Evolutionary conservation across 2,113 vertebrate genomes (phyloP).

Genomic region (Helogale parvula): DNA sequence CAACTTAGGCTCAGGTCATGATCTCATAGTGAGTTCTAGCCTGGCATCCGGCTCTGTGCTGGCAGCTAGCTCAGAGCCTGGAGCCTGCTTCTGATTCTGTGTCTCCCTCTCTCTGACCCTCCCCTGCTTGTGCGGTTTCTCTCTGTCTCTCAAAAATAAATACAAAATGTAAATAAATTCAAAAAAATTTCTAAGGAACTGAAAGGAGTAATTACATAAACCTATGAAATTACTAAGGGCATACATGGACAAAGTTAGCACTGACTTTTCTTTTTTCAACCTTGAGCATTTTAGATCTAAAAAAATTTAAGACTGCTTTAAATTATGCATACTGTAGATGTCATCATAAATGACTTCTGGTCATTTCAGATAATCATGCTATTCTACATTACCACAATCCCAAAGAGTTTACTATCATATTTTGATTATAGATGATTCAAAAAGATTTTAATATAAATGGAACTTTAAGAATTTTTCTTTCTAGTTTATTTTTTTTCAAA

Average conservation of each 20-base stretch:
- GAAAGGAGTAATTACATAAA: not conserved
- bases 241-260: not conserved
- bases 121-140: too few relatives aligned
- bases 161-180: too few relatives aligned
- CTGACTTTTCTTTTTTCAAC: not conserved
- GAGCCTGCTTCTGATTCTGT: too few relatives aligned
- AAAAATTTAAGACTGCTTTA: not conserved
- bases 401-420: not conserved
- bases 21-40: too few relatives aligned
- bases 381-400: not conserved
- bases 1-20: too few relatives aligned
- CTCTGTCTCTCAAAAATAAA: too few relatives aligned
- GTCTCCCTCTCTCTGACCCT: too few relatives aligned
- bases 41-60: too few relatives aligned
- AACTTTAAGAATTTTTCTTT: not conserved
- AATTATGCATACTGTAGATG: not conserved
- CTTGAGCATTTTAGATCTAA: not conserved
- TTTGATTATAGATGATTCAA: not conserved
- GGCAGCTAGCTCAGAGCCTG: too few relatives aligned
- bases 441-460: slow-evolving; percentile 23
- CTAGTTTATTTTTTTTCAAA: not conserved
- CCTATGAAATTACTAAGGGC: not conserved
- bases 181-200: too few relatives aligned
- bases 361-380: not conserved
- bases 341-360: not conserved